Base-by-base conservation (phyloP, 2,888 invertebrate species). In the Coenonympha glycerion region DNA sequence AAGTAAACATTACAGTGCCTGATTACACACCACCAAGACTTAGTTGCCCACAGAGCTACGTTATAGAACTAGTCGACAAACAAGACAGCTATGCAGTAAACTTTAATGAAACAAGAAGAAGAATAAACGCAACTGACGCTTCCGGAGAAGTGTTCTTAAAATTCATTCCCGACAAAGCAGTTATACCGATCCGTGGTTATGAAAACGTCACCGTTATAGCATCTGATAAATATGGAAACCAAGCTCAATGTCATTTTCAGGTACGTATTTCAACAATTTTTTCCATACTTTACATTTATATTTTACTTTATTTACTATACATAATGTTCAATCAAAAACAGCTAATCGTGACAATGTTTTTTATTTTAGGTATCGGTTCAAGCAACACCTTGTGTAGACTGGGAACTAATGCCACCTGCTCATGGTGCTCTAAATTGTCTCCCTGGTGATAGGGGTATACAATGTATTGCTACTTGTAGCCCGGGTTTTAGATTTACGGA, bases 1-100 rank as follows among this genome's bases (percentile, higher is more conserved):
- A 95, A 88, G 96, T 99, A 22, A 96, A 97, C 66, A 96, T 99
- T 22, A 96, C 97, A 1, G 96, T 97, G 6, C 95, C 95, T 22
- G 97, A 97, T 77, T 93, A 96, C 47, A 96, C 96, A 0, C 96
- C 97, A 46, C 97, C 97, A 5, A 91, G 92, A 68, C 80, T 97
- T 30, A 95, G 94, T 70, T 97, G 97, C 68, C 97, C 97, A 0
- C 96, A 96, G 76, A 96, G 96, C 70, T 97, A 96, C 71, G 96
- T 97, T 0, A 95, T 97, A 58, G 97, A 97, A 77, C 81, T 97
- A 51, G 93, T 95, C 0, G 96, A 96, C 58, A 92, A 92, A 65
- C 96, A 96, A 82, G 95, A 96, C 18, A 95, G 93, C 70, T 97
- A 96, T 64, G 91, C 92, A 1, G 95, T 97, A 0, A 95, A 96